phyloP scores from a whole-genome alignment of 1,140 invertebrate genomes.

The Hyposmocoma kahamanoa region DNA sequence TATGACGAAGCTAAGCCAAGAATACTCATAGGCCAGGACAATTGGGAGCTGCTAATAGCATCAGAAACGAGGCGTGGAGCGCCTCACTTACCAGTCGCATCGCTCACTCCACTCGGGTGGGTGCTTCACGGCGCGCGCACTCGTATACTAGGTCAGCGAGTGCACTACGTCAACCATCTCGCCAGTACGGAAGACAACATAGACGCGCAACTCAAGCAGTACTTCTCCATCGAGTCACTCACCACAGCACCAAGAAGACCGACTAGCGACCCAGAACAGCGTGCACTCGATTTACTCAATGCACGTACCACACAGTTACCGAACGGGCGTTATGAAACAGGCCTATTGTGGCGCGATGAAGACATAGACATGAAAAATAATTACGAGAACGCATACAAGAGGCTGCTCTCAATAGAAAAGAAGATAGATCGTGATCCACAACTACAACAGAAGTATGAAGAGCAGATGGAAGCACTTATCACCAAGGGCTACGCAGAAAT shows the following conservation, averaged over 20 bases:
- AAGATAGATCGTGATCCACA: slow-evolving; percentile 6
- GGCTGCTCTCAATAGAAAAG: slow-evolving; percentile 5
- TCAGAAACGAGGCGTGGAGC: slow-evolving; percentile 1
- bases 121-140: slow-evolving; percentile 1
- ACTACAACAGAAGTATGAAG: not conserved
- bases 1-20: too few species aligned
- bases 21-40: slow-evolving; percentile 11
- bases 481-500: slow-evolving; percentile 1
- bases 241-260: not conserved
- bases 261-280: not conserved
- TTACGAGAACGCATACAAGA: not conserved
- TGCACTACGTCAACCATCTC: slow-evolving; percentile 4
- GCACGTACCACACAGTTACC: not conserved
- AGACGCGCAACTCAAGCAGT: not conserved
- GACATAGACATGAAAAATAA: not conserved
- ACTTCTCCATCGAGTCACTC: not conserved
- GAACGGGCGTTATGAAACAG: not conserved
- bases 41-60: slow-evolving; percentile 7
- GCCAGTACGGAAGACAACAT: not conserved
- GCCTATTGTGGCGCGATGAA: slow-evolving; percentile 4
- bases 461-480: slow-evolving; percentile 2
- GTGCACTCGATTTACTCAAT: not conserved
- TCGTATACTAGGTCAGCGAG: slow-evolving; percentile 14
- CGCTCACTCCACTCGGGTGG: slow-evolving; percentile 9
- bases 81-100: slow-evolving; percentile 2